Evolutionary conservation across 2,113 vertebrate genomes (phyloP).

Genomic region (Archilochus colubris): DNA sequence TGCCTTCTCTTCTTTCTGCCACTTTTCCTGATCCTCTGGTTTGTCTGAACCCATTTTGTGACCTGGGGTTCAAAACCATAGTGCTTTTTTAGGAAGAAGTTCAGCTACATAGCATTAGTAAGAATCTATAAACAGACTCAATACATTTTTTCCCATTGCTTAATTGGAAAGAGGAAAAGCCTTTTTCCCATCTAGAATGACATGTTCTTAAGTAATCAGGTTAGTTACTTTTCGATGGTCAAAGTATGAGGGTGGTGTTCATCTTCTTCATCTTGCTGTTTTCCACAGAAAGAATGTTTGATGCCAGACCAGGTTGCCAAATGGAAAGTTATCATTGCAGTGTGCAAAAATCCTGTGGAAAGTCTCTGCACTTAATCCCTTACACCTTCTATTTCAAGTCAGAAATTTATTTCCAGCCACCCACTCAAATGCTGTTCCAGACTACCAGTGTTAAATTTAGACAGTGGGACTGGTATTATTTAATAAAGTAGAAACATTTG

Average conservation of each 20-base stretch:
- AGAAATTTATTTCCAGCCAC: neutral
- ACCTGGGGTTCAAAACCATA: conserved; percentile 83
- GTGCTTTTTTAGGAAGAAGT: conserved; percentile 42
- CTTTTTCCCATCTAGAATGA: neutral
- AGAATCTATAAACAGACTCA: conserved; percentile 60
- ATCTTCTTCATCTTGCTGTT: neutral
- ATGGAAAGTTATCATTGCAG: neutral
- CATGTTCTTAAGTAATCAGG: neutral
- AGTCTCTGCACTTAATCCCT: neutral
- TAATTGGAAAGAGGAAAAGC: conserved; percentile 17
- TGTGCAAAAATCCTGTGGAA: neutral
- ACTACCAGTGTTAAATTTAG: neutral
- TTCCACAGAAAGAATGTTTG: neutral
- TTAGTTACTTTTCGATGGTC: neutral
- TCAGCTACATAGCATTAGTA: conserved; percentile 36
- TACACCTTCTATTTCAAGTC: neutral
- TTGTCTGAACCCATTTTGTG: conserved; percentile 89
- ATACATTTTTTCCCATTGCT: conserved; percentile 59
- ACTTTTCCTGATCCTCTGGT: conserved; percentile 81
- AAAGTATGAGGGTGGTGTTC: neutral
- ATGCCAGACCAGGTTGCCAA: neutral
- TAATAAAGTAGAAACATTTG: neutral
- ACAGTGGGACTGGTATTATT: neutral
- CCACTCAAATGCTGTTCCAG: neutral
- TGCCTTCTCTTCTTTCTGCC: conserved; percentile 83